Base-by-base conservation (phyloP, 2,113 vertebrate species). In the Alectura lathami region DNA sequence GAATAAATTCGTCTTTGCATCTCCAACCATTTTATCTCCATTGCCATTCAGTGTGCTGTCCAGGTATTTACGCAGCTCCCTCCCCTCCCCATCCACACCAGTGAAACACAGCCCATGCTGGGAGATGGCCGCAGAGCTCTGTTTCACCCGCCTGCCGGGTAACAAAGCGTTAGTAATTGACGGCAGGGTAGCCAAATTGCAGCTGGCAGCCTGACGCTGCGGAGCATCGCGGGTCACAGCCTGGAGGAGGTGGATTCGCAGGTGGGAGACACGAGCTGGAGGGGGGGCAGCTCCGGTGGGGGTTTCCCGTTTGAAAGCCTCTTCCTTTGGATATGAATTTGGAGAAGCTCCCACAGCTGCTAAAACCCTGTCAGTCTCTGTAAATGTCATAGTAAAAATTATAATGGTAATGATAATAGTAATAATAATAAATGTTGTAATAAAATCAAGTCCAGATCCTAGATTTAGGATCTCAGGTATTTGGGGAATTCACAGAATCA, bases 131-230 rank as follows among this genome's bases (percentile, higher is more conserved):
- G 48, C 72, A n/a, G 51, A 92, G 76, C 77, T 75, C 29, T 17
- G 3, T 83, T 75, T 70, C 77, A 45, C 63, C 54, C 14, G 7
- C 24, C 82, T 32, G 56, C 59, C 6, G 16, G 32, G 45, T 36
- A 77, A 68, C 63, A 72, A 88, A 42, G 70, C 64, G 9, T 82
- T 86, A 82, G 47, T 81, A 88, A 91, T 77, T 93, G 91, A 74
- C 72, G 69, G 66, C 70, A 54, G 60, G 64, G 70, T 20, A 88
- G 54, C 38, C 54, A 78, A 91, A 93, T 91, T 89, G 80, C 66
- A 86, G 8, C 80, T 83, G 81, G 72, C 84, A 88, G 57, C 68
- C 30, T 56, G 51, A 57, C 9, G 59, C 54, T 53, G 75, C 2
- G 3, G 66, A 73, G 81, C 79, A 63, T 68, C 64, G 11, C 7